These are phyloP conservation scores for Steinernema feltiae DNA, from an alignment of 1,140 invertebrate species.

Conservation along the genomic window DNA sequence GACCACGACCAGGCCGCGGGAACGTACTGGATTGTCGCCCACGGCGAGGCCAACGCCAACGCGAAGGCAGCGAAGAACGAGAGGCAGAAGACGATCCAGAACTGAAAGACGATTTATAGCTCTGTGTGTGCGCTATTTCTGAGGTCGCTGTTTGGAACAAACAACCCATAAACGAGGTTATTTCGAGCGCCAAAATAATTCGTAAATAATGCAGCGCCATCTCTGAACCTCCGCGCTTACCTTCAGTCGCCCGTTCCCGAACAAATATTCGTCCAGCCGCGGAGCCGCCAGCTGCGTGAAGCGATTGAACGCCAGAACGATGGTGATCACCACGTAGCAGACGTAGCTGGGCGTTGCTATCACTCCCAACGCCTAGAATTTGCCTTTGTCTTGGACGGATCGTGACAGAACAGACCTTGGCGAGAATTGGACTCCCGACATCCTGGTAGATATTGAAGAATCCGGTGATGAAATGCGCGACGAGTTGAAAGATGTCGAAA, in stretches of 20 bases:
- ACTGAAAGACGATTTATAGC: constrained; percentile 21
- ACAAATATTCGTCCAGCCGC: constrained; percentile 29
- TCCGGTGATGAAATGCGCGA: constrained; percentile 28
- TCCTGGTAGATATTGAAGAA: constrained; percentile 17
- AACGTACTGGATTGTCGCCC: constrained; percentile 40
- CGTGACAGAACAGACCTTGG: background rate
- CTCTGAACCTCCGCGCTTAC: constrained; percentile 14
- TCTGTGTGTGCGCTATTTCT: background rate
- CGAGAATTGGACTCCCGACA: background rate
- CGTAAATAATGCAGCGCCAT: background rate
- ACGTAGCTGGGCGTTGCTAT: constrained; percentile 44
- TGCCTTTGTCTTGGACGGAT: background rate
- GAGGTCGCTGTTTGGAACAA: no score
- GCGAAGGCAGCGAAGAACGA: constrained; percentile 27
- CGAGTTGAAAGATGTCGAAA: constrained; percentile 39
- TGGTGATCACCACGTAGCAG: constrained; percentile 37
- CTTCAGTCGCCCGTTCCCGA: constrained; percentile 26
- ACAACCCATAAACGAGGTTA: no score
- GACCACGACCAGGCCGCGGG: constrained; percentile 43
- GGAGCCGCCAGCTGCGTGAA: constrained; percentile 33
- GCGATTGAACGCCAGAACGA: constrained; percentile 42
- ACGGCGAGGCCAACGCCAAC: constrained; percentile 34
- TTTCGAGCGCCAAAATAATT: no score
- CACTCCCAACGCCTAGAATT: constrained; percentile 33
- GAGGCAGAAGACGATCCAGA: constrained; percentile 29